Conservation (phyloP, 1,140 invertebrate genomes). For the Pseudobourletiella spinata region DNA sequence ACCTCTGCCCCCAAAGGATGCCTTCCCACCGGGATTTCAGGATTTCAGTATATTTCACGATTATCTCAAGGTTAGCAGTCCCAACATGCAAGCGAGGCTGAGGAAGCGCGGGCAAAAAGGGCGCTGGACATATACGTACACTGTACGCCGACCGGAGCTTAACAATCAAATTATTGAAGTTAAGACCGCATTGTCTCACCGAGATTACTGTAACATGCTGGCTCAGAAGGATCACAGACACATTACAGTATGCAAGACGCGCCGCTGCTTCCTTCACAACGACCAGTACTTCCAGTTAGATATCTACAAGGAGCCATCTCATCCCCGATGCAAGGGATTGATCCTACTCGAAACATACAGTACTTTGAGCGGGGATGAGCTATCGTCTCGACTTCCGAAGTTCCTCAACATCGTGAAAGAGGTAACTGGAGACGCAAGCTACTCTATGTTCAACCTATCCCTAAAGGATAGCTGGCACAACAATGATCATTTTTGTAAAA, state of each 20-base stretch:
- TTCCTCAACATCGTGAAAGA: constrained; percentile 83
- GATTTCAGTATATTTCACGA: constrained; percentile 98
- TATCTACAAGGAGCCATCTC: constrained; percentile 48
- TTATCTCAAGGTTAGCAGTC: constrained; percentile 80
- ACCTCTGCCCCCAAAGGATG: constrained; percentile 56
- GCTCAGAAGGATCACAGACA: constrained; percentile 85
- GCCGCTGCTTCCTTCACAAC: constrained; percentile 93
- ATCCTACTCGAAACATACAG: constrained; percentile 94
- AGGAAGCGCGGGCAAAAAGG: constrained; percentile 90
- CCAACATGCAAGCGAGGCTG: constrained; percentile 81
- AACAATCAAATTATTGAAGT: constrained; percentile 92
- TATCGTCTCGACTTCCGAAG: constrained; percentile 65
- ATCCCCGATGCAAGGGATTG: constrained; percentile 65
- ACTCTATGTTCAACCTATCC: constrained; percentile 95
- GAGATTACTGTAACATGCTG: constrained; percentile 88
- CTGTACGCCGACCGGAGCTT: constrained; percentile 74
- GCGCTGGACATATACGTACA: constrained; percentile 52
- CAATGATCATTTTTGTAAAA: constrained; percentile 65
- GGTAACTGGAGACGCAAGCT: constrained; percentile 85
- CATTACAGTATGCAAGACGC: constrained; percentile 86
- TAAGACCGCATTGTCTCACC: constrained; percentile 81
- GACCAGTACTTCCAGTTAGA: constrained; percentile 74
- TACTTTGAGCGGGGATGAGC: constrained; percentile 58
- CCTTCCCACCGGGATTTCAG: constrained; percentile 79
- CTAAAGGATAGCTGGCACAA: constrained; percentile 79